Base-by-base conservation (phyloP, 2,113 vertebrate genomes). In the Poeciliopsis retropinna region DNA sequence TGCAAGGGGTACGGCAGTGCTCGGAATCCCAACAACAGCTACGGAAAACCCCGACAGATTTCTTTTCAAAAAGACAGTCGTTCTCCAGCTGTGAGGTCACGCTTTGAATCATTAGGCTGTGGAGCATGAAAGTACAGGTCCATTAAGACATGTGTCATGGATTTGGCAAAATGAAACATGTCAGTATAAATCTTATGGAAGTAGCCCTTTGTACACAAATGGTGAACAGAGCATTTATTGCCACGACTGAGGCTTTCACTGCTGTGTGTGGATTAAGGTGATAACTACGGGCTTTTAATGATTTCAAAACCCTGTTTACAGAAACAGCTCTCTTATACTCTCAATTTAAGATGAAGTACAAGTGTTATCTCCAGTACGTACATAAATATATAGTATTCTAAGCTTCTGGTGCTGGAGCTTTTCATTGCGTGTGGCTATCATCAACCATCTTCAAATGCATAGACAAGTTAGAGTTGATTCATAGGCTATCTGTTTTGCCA, bases 391-490 rank as follows among this genome's bases (percentile, higher is more conserved):
- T 54, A 51, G 60, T 75, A 41, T 73, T 85, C 60, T 60, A 31
- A 69, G 5, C 39, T 74, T 63, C 68, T 19, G 29, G 76, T 69
- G 72, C 78, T 28, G 70, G 67, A 11, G 54, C 80, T 76, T 83
- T 86, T 87, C 71, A 78, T 88, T 88, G 80, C 12, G 10, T 9
- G 64, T 6, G 37, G 72, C 72, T 80, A 78, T 89, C 86, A 57
- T 79, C 78, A 78, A 64, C 82, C 71, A 79, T 79, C 80, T 57
- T 63, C 76, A 89, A 84, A 86, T 82, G 80, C 34, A 78, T 76
- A 82, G 85, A 86, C 85, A 76, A 67, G 83, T 73, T 82, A 57
- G 71, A 84, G 87, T 86, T 90, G 91, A 91, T 91, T 89, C 86
- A 88, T 85, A 29, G 76, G 75, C 87, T 69, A 88, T 92, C 79